Evolutionary conservation across 2,888 invertebrate genomes (phyloP).

Genomic region (Chirona hameri): DNA sequence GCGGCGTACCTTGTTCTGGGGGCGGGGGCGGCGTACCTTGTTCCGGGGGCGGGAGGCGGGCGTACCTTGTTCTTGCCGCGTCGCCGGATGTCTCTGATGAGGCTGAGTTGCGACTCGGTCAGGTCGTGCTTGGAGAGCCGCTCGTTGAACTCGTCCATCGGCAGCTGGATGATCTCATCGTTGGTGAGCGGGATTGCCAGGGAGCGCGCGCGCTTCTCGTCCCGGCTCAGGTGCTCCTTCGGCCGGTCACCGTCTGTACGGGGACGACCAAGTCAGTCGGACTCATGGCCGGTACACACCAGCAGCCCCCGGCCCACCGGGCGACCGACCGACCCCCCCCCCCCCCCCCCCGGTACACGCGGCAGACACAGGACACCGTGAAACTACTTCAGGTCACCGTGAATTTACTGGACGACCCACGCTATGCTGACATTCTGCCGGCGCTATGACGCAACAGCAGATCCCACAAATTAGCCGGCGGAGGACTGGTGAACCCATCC

Average conservation of each 20-base stretch:
- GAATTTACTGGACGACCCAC: no score
- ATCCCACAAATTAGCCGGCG: no score
- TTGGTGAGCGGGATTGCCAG: conserved; percentile 75
- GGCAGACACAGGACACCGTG: no score
- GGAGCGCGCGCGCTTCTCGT: conserved; percentile 83
- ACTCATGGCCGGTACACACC: not conserved
- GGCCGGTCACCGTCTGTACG: not conserved
- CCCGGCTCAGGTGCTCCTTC: conserved; percentile 50
- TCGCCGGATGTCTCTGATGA: conserved; percentile 87
- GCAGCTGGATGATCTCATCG: conserved; percentile 86
- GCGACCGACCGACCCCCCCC: no score
- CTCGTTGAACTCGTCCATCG: conserved; percentile 98
- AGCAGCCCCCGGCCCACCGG: no score
- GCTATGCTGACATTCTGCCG: no score
- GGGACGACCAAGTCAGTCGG: not conserved
- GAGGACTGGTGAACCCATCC: no score
- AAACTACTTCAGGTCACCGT: no score
- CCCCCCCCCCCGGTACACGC: no score
- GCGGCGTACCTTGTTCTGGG: no score
- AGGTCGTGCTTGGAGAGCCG: conserved; percentile 87
- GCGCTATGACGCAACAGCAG: no score
- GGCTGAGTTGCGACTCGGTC: conserved; percentile 83
- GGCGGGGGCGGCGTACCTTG: no score
- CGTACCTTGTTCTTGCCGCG: conserved; percentile 84
- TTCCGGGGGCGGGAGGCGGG: not conserved